A percentile compares a stretch with the other conserved stretches of the same genome.
Evolutionary conservation across 2,888 invertebrate genomes (phyloP).

Genomic region (Torymus aiolomorphi): DNA sequence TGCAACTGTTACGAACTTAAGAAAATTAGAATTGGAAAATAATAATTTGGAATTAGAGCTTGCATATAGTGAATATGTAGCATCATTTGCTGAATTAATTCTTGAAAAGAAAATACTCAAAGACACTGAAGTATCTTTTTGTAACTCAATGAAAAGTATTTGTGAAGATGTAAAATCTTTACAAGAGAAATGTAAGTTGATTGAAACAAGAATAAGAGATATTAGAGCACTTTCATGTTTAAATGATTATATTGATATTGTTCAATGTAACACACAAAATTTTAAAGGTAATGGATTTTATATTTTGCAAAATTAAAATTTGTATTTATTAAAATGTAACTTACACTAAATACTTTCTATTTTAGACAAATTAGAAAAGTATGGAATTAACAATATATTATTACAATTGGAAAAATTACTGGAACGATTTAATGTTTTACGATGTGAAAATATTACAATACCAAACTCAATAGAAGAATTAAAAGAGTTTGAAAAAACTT

Average conservation of each 20-base stretch:
- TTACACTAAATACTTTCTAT: no score
- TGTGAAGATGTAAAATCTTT: constrained; percentile 44
- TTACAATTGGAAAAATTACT: constrained; percentile 38
- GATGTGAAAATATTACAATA: constrained; percentile 51
- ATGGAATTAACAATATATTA: constrained; percentile 38
- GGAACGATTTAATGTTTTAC: constrained; percentile 48
- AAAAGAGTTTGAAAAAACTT: constrained; percentile 39
- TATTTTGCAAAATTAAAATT: no score
- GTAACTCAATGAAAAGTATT: constrained; percentile 42
- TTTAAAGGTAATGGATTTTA: constrained; percentile 18
- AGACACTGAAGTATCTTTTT: constrained; percentile 37
- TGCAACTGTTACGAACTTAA: constrained; percentile 30
- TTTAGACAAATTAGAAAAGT: constrained; percentile 37
- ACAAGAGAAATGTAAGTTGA: constrained; percentile 28
- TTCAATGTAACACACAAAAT: constrained; percentile 4
- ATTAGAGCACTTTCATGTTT: constrained; percentile 35
- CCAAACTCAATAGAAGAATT: constrained; percentile 42
- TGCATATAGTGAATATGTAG: constrained; percentile 42
- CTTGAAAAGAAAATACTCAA: constrained; percentile 48
- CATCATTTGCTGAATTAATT: constrained; percentile 45
- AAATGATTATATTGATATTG: constrained; percentile 34
- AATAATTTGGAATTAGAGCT: constrained; percentile 55
- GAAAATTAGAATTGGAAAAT: constrained; percentile 54
- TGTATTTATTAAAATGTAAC: no score
- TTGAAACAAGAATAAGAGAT: constrained; percentile 44